These are phyloP conservation scores for Drosophila nigromelanica DNA, from an alignment of 1,140 invertebrate species.

Conservation along the genomic window DNA sequence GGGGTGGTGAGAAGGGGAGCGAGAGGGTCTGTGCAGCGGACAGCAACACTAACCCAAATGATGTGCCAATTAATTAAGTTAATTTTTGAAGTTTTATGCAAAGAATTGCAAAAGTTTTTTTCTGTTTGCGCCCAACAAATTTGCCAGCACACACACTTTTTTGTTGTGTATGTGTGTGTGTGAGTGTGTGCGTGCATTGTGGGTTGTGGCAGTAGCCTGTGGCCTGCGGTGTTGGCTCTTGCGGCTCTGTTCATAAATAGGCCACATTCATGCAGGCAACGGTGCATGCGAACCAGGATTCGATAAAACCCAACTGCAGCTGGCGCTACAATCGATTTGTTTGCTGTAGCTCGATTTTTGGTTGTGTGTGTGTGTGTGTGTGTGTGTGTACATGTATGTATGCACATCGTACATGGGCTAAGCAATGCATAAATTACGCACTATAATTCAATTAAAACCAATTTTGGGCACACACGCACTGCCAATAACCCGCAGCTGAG, in stretches of 20 bases:
- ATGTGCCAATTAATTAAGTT: constrained; percentile 69
- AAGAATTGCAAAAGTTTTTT: constrained; percentile 26
- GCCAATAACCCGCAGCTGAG: constrained; percentile 7
- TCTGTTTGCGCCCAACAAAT: background rate
- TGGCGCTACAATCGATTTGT: constrained; percentile 11
- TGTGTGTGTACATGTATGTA: background rate
- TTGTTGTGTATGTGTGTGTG: background rate
- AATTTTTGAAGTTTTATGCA: constrained; percentile 43
- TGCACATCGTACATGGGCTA: constrained; percentile 16
- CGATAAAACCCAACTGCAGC: constrained; percentile 4
- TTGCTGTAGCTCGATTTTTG: constrained; percentile 2
- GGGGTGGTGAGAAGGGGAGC: background rate
- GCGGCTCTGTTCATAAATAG: constrained; percentile 38
- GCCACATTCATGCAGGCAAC: constrained; percentile 46
- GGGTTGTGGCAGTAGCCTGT: background rate
- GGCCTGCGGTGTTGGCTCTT: constrained; percentile 9
- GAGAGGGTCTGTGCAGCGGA: no score
- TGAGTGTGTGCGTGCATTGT: background rate
- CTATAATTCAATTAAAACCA: constrained; percentile 77
- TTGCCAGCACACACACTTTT: background rate
- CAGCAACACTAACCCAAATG: constrained; percentile 20
- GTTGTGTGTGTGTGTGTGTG: no score
- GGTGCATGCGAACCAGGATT: constrained; percentile 17
- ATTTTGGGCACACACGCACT: constrained; percentile 62
- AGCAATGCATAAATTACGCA: constrained; percentile 76